Evolutionary conservation across 2,888 invertebrate genomes (phyloP).

Genomic region (Ophion obscuratus): DNA sequence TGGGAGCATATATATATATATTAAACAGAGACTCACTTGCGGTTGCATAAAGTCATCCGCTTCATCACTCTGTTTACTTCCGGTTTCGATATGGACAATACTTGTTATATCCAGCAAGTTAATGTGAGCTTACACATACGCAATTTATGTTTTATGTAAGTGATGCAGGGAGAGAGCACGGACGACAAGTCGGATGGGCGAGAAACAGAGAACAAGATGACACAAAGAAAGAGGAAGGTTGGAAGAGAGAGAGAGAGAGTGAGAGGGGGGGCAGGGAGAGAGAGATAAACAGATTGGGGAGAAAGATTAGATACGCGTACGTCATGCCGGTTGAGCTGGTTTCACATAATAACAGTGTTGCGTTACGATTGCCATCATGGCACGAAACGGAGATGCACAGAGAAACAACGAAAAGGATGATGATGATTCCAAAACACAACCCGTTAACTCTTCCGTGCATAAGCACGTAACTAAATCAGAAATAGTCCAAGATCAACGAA

Average conservation of each 20-base stretch:
- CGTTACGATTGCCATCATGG: too few species aligned
- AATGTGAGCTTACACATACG: background rate
- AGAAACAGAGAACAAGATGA: too few species aligned
- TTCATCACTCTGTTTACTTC: conserved; percentile 61
- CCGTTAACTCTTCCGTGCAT: conserved; percentile 11
- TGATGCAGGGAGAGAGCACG: background rate
- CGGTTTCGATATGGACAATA: conserved; percentile 47
- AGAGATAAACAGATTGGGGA: too few species aligned
- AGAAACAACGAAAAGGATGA: background rate
- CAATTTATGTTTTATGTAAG: conserved; percentile 32
- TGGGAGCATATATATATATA: background rate
- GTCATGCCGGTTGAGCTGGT: too few species aligned
- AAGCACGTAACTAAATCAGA: conserved; percentile 25
- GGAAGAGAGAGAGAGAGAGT: too few species aligned
- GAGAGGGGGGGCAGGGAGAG: too few species aligned
- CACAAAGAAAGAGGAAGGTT: too few species aligned
- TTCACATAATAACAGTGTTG: too few species aligned
- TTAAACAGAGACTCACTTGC: background rate
- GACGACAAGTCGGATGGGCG: too few species aligned
- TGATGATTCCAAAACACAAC: conserved; percentile 27
- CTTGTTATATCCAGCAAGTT: background rate
- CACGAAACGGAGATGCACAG: too few species aligned
- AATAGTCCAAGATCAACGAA: conserved; percentile 27
- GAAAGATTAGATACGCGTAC: too few species aligned
- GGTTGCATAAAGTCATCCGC: conserved; percentile 61